Conservation (phyloP, 2,888 invertebrate genomes). For the Brachycybe producta region DNA sequence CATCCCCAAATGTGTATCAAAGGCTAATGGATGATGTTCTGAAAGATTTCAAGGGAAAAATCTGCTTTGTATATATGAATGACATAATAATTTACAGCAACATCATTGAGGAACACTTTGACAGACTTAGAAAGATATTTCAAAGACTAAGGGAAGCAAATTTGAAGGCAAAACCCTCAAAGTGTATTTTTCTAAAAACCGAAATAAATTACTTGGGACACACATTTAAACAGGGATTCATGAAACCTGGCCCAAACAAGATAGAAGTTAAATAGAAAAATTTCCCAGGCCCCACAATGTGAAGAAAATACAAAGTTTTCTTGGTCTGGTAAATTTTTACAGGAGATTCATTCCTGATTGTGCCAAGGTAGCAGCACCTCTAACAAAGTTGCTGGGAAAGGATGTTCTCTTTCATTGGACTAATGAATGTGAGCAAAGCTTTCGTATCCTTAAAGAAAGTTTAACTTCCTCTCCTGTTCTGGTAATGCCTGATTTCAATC, state of each 20-base stretch:
- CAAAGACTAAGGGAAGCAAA: neutral
- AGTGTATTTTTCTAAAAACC: neutral
- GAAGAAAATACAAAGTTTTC: constrained; percentile 7
- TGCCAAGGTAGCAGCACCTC: neutral
- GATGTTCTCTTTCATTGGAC: neutral
- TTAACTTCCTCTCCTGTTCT: neutral
- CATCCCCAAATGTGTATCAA: constrained; percentile 2
- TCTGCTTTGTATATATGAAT: neutral
- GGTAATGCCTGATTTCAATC: neutral
- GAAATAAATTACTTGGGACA: neutral
- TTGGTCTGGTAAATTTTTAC: constrained; percentile 6
- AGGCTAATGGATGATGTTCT: constrained; percentile 21
- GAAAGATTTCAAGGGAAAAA: constrained; percentile 6
- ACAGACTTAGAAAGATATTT: neutral
- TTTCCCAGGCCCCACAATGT: neutral
- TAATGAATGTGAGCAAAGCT: neutral
- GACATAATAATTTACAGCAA: neutral
- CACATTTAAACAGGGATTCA: neutral
- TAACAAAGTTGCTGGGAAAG: neutral
- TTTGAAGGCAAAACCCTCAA: neutral
- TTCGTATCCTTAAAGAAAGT: neutral
- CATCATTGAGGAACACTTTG: neutral
- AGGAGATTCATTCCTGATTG: neutral
- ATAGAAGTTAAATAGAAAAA: neutral
- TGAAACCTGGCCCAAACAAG: neutral